These are phyloP conservation scores for Microtus montanus DNA, from an alignment of 2,113 vertebrate genomes.

Conservation along the genomic window DNA sequence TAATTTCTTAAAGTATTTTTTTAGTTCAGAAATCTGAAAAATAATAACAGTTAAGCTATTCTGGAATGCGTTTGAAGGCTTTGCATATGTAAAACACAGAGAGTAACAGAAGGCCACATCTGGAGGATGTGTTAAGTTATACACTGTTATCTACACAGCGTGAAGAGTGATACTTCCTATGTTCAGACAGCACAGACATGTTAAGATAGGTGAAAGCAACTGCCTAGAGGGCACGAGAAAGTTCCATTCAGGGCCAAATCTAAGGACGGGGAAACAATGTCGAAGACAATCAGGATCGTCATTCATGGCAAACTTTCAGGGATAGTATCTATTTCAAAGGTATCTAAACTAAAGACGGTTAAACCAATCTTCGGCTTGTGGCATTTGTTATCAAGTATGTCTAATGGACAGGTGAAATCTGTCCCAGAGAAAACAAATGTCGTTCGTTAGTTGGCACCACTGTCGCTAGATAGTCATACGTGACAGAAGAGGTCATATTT, in stretches of 20 bases:
- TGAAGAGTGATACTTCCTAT: constrained; percentile 46
- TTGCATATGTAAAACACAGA: constrained; percentile 27
- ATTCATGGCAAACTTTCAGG: not conserved
- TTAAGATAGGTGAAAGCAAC: constrained; percentile 1
- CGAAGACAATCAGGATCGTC: not conserved
- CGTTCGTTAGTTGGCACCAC: not conserved
- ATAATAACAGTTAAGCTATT: constrained; percentile 1
- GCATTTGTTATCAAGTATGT: not conserved
- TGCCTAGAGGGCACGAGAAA: not conserved
- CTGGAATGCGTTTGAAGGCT: not conserved
- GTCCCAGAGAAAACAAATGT: not conserved
- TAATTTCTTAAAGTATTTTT: not conserved
- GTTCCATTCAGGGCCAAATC: not conserved
- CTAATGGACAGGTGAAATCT: not conserved
- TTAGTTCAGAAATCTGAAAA: not conserved
- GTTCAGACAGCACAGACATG: constrained; percentile 30
- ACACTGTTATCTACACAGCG: constrained; percentile 24
- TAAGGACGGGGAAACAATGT: not conserved
- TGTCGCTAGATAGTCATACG: not conserved
- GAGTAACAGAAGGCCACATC: not conserved
- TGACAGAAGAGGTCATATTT: not conserved
- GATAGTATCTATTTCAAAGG: not conserved
- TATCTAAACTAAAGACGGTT: not conserved
- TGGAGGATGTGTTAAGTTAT: constrained; percentile 55
- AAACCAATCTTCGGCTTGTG: not conserved